phyloP scores from a whole-genome alignment of 2,888 invertebrate genomes.

The Caenorhabditis macrosperma region DNA sequence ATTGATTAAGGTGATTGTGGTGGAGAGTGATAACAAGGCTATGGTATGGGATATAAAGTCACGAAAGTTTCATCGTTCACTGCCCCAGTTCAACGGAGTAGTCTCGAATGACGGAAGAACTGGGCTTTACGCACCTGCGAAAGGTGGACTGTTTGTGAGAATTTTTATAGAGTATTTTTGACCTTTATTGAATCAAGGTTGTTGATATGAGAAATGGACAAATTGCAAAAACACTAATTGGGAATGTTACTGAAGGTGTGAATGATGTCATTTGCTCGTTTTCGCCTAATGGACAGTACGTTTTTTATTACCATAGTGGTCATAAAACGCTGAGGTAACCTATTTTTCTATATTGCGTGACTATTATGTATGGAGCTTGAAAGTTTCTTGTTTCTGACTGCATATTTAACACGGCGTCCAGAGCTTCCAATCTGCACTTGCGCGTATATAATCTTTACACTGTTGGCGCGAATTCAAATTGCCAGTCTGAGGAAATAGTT shows the following conservation, averaged over 20 bases:
- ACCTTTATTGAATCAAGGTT: conserved; percentile 82
- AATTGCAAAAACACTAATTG: conserved; percentile 91
- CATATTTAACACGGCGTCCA: no score
- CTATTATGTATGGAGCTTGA: no score
- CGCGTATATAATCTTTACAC: no score
- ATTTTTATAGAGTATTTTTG: conserved; percentile 84
- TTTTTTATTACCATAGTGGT: conserved; percentile 96
- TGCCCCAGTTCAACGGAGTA: conserved; percentile 72
- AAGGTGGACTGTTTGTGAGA: conserved; percentile 91
- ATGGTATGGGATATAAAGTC: conserved; percentile 73
- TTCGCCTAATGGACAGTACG: conserved; percentile 93
- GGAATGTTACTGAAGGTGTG: conserved; percentile 92
- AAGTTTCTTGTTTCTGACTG: no score
- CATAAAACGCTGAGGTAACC: conserved; percentile 88
- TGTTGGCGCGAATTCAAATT: no score
- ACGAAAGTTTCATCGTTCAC: conserved; percentile 63
- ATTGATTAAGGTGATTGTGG: conserved; percentile 73
- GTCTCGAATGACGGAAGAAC: conserved; percentile 85
- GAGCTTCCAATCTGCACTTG: no score
- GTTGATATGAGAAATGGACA: conserved; percentile 91
- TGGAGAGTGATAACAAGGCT: conserved; percentile 73
- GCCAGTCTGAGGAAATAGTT: no score
- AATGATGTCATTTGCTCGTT: conserved; percentile 96
- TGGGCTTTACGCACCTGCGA: conserved; percentile 91
- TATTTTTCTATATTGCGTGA: no score